A percentile compares a stretch with the other conserved stretches of the same genome.
phyloP scores from a whole-genome alignment of 2,113 vertebrate species.

The Syngnathus scovelli region DNA sequence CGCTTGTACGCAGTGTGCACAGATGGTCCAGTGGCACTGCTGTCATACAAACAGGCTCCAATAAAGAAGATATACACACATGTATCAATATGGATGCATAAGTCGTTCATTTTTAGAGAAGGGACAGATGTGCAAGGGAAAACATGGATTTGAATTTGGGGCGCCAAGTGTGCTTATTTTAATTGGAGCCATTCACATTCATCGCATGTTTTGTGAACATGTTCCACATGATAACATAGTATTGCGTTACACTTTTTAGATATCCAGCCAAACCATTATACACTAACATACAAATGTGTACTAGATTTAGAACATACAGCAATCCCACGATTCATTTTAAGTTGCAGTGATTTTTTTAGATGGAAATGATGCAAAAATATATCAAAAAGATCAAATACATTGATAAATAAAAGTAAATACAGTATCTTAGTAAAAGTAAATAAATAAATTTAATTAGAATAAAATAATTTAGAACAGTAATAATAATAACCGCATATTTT shows the following conservation, averaged over 20 bases:
- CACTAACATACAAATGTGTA: neutral
- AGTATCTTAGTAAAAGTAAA: too few species aligned
- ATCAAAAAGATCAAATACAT: too few species aligned
- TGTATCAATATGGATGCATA: slow-evolving; percentile 69
- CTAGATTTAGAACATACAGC: slow-evolving; percentile 31
- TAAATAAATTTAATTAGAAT: too few species aligned
- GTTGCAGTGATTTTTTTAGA: neutral
- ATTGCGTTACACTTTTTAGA: slow-evolving; percentile 76
- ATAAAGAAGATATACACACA: slow-evolving; percentile 68
- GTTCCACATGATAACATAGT: slow-evolving; percentile 81
- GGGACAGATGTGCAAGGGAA: slow-evolving; percentile 55
- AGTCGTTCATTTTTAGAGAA: slow-evolving; percentile 54
- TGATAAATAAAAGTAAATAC: too few species aligned
- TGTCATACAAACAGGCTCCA: slow-evolving; percentile 75
- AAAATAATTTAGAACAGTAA: too few species aligned
- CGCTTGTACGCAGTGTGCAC: slow-evolving; percentile 69
- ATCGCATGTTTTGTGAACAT: slow-evolving; percentile 78
- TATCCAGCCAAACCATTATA: slow-evolving; percentile 52
- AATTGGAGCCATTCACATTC: slow-evolving; percentile 66
- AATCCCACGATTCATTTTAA: neutral
- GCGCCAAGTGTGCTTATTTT: slow-evolving; percentile 58
- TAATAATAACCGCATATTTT: too few species aligned
- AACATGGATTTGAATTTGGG: slow-evolving; percentile 49
- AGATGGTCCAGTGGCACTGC: slow-evolving; percentile 81
- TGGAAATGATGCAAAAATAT: neutral